Conservation (phyloP, 2,888 invertebrate genomes). For the Eilema sororculum region DNA sequence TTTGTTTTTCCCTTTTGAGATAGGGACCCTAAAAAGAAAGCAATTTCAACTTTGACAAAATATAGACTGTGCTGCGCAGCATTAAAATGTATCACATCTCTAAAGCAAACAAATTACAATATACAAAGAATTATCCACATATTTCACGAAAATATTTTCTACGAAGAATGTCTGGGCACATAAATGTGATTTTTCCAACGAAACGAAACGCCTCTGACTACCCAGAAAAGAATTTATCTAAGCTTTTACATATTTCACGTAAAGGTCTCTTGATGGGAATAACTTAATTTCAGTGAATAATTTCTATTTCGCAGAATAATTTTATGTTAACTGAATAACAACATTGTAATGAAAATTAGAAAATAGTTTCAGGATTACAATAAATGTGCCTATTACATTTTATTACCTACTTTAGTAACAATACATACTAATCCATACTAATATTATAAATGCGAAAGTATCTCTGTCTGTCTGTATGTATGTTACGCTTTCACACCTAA, state of each 20-base stretch:
- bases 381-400: too few relatives aligned
- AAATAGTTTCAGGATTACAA: background rate
- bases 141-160: constrained; percentile 10
- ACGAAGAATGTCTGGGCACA: constrained; percentile 12
- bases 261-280: constrained; percentile 24
- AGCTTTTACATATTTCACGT: constrained; percentile 13
- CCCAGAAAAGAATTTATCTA: constrained; percentile 20
- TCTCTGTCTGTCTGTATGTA: too few relatives aligned
- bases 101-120: background rate
- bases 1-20: too few relatives aligned
- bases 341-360: background rate
- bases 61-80: too few relatives aligned
- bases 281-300: constrained; percentile 20
- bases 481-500: too few relatives aligned
- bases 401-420: too few relatives aligned
- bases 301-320: constrained; percentile 18
- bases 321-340: background rate
- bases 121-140: background rate
- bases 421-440: too few relatives aligned
- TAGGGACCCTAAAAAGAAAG: too few relatives aligned
- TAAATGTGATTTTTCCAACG: constrained; percentile 17
- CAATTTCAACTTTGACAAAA: too few relatives aligned
- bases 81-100: background rate
- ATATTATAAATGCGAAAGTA: too few relatives aligned
- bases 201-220: constrained; percentile 12